A percentile compares a stretch with the other conserved stretches of the same genome.
Evolutionary conservation across 2,113 vertebrate genomes (phyloP).

Genomic region (Engystomops pustulosus): DNA sequence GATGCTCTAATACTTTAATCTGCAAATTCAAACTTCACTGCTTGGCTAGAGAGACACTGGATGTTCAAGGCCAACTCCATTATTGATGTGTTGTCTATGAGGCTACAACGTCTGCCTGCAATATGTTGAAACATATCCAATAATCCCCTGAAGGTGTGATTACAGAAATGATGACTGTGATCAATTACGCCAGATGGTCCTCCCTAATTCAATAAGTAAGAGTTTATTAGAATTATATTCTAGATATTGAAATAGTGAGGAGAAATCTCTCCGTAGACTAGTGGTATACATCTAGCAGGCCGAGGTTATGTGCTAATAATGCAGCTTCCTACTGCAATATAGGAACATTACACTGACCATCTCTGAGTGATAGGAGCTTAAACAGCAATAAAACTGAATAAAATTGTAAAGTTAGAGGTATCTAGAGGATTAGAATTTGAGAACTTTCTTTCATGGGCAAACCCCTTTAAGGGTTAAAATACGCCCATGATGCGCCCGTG

Average conservation of each 20-base stretch:
- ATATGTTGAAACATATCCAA: slow-evolving; percentile 26
- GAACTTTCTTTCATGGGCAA: too few relatives aligned
- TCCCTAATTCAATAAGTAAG: slow-evolving; percentile 41
- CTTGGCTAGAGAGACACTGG: background rate
- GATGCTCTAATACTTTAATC: too few relatives aligned
- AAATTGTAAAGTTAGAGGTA: too few relatives aligned
- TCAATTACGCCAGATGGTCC: slow-evolving; percentile 40
- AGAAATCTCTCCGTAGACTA: slow-evolving; percentile 10
- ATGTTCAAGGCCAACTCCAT: background rate
- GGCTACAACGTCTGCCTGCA: background rate
- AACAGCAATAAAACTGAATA: too few relatives aligned
- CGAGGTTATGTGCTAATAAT: background rate
- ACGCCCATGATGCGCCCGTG: too few relatives aligned
- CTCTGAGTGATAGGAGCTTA: too few relatives aligned
- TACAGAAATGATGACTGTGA: slow-evolving; percentile 20
- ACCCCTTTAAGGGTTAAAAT: too few relatives aligned
- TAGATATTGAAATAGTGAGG: slow-evolving; percentile 3
- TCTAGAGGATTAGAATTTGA: too few relatives aligned
- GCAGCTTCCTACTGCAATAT: too few relatives aligned
- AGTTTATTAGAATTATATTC: slow-evolving; percentile 30
- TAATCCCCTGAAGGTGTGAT: slow-evolving; percentile 38
- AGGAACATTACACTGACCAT: too few relatives aligned
- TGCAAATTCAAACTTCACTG: too few relatives aligned
- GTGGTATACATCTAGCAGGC: background rate
- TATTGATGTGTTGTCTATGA: slow-evolving; percentile 32